Evolutionary conservation across 2,113 vertebrate species (phyloP), one percentile per base, ranked within the genome.

Genomic region (Anhinga rufa): DNA sequence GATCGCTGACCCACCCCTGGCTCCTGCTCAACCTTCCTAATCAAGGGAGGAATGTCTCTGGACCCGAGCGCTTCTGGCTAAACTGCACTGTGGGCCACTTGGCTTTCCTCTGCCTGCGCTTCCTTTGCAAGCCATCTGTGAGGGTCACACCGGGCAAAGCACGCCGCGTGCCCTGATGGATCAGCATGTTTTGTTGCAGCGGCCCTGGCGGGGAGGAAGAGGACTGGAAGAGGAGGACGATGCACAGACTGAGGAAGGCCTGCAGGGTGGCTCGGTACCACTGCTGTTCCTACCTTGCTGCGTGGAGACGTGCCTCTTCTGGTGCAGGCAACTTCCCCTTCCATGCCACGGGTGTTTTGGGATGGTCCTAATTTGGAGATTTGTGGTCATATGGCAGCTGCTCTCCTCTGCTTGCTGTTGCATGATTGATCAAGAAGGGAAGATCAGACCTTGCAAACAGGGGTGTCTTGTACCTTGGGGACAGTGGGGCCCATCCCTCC

Each of bases 21-120:
- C 96, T 93, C 90, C 80, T 12, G 29, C 83, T 85, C 95, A 92
- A 3, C 86, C 93, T 77, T 40, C 84, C 88, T 91, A 91, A 95
- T 95, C 90, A 95, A 66, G 65, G 17, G 8, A 96, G 93, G 93
- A 93, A 93, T 64, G 86, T 95, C 83, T 92, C 72, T 92, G 93
- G 92, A 81, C 8, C 7, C 0, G 3, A 62, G 64, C 0, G 7
- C 70, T 92, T 58, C 69, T 0, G 6, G 60, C 75, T 72, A 9
- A 82, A 22, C 62, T 13, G 57, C 42, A 6, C 82, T 6, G 36
- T 18, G 86, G 54, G 61, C 72, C 52, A 2, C 87, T 93, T 68
- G 85, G 95, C 95, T 91, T 51, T 74, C 72, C 42, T 60, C 26
- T 14, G 58, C 1, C 1, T 42, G 64, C 0, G 4, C 61, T 97